Evolutionary conservation across 2,113 vertebrate genomes (phyloP).

Genomic region (Athene cunicularia): DNA sequence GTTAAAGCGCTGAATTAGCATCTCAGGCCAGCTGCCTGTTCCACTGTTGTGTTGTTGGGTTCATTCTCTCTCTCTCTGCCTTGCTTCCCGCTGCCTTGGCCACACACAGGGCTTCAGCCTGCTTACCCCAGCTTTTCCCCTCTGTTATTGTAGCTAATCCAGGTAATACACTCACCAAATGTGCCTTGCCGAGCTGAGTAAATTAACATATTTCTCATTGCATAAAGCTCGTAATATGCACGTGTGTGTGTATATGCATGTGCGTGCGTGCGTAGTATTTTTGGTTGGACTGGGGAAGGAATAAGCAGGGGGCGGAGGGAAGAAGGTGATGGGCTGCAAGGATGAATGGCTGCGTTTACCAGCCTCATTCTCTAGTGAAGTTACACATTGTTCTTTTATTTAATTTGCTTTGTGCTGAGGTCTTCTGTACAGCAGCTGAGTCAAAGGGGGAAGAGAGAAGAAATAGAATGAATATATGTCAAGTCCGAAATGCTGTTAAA

Average conservation of each 20-base stretch:
- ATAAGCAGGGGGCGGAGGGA: background rate
- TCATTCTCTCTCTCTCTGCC: conserved; percentile 65
- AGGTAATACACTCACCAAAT: conserved; percentile 35
- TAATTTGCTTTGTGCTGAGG: background rate
- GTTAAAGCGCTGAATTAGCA: conserved; percentile 99
- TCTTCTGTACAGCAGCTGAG: background rate
- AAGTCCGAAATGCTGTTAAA: background rate
- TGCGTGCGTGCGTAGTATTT: background rate
- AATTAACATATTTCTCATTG: conserved; percentile 23
- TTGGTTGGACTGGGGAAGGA: background rate
- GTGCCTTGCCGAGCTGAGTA: conserved; percentile 10
- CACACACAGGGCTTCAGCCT: conserved; percentile 69
- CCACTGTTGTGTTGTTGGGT: conserved; percentile 76
- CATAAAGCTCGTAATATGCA: background rate
- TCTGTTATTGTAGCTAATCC: conserved; percentile 63
- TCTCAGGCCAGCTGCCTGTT: conserved; percentile 89
- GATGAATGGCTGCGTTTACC: background rate
- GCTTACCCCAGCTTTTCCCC: conserved; percentile 66
- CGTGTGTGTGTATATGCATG: background rate
- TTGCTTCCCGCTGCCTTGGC: conserved; percentile 69
- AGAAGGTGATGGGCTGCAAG: background rate
- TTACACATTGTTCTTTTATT: conserved; percentile 21
- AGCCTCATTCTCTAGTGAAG: background rate
- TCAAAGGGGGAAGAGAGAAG: background rate
- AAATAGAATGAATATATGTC: background rate